Base-by-base conservation (phyloP, 1,140 invertebrate genomes). In the Aradophagus sp. region DNA sequence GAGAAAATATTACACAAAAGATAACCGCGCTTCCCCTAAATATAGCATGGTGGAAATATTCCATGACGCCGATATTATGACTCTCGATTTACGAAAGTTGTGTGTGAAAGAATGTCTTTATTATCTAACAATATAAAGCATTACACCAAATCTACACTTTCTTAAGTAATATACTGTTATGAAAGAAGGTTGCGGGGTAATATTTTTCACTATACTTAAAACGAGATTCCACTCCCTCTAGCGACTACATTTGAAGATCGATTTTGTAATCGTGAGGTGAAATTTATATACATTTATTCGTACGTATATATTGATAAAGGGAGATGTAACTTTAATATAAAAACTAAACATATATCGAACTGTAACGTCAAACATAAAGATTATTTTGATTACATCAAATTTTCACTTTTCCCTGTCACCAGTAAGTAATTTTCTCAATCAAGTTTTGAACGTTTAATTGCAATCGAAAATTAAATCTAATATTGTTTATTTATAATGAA, bases 121-220 rank as follows among this genome's bases (percentile, higher is more conserved):
- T 69, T 61, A 69, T 69, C 41, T 42, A 48, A 44, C 31, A 42
- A 69, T 69, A 69, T 62, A 23, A 56, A 62, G 50, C 56, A 56
- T 62, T 39, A 55, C 56, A 50, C 27, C 17, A 61, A 44, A 69
- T 50, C 50, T 50, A 31, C 66, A 48, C 56, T 16, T 42, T 62
- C 36, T 56, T 62, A 69, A 69, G 36, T 68, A 68, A 68, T 68
- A 41, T 68, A 68, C 55, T 55, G 65, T 69, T 69, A 69, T 69
- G 56, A 62, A 62, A 69, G 62, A 69, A 61, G 44, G 50, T 32
- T 36, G 34, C 2, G 16, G 39, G 45, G 56, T 56, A 61, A 69
- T 62, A 69, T 69, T 69, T 69, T 69, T 44, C 31, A 50, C 44
- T 56, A 35, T 55, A 45, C 27, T 61, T 48, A 55, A 59, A 56